Evolutionary conservation across 2,797 vertebrate species (phyloP), one percentile per base, ranked within the genome.

Genomic region (Hipposideros larvatus): DNA sequence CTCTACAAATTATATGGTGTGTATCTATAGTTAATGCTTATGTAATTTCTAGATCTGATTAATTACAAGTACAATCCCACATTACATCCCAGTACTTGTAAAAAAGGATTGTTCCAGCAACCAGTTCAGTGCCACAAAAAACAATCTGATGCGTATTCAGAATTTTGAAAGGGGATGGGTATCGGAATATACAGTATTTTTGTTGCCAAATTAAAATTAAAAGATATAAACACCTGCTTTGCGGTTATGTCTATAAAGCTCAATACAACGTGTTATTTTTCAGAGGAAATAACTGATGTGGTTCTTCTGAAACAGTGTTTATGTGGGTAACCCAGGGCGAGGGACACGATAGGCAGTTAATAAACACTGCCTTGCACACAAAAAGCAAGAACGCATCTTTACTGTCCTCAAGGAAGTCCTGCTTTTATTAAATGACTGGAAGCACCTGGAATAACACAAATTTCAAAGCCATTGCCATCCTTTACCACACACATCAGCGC

Each of bases 351-450:
- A 70, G 31, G 48, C 11, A 22, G 87, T 10, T 77, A 65, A 63
- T 37, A 71, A 80, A 65, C 31, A 46, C 51, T 87, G 53, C n/a
- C 19, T 43, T 86, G 41, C 63, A 66, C 3, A 87, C 14, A 37
- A 87, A 92, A 89, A 91, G 53, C n/a, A 96, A 94, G 34, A 94
- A 48, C 9, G 53, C 18, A 59, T 51, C 63, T 55, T 83, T 41
- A 63, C 3, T 66, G 16, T 31, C 85, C 77, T 94, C 66, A 65
- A 37, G 61, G 26, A 93, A 92, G 66, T 16, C 22, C 41, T 28
- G 26, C 43, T 41, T 68, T 87, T 4, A 43, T 55, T 37, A 90
- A 78, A 53, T 21, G n/a, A 18, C 88, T 53, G 70, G 65, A 79
- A 71, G 75, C 59, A 31, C 48, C 31, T 11, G 26, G 26, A 89